Evolutionary conservation across 2,113 vertebrate genomes (phyloP).

Genomic region (Ciconia boyciana): DNA sequence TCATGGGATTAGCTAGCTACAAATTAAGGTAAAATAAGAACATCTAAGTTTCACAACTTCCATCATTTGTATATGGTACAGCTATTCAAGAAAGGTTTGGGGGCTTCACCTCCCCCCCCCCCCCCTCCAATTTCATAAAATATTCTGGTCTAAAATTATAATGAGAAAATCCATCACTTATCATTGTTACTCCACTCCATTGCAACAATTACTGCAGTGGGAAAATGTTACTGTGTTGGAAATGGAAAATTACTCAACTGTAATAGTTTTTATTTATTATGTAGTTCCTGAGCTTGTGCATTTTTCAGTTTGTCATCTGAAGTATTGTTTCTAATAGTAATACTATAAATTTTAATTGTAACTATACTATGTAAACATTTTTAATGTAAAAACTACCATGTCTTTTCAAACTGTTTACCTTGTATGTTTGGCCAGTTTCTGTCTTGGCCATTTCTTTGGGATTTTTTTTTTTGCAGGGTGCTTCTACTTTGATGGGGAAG

Average conservation of each 20-base stretch:
- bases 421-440: neutral
- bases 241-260: neutral
- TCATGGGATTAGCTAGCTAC: neutral
- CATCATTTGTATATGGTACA: neutral
- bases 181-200: neutral
- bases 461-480: neutral
- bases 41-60: neutral
- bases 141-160: neutral
- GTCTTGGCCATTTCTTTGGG: neutral
- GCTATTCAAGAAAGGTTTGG: neutral
- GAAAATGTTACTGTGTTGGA: neutral
- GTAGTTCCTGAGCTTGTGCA: neutral
- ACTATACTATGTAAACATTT: neutral
- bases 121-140: neutral
- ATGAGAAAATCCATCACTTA: neutral
- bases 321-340: neutral
- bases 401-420: neutral
- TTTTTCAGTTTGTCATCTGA: neutral
- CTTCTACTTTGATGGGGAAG: neutral
- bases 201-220: neutral
- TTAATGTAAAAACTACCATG: fast-evolving
- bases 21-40: neutral
- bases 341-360: neutral
- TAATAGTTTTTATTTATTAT: neutral
- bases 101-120: neutral